Evolutionary conservation across 1,140 invertebrate species (phyloP).

Genomic region (Saxidomus purpurata): DNA sequence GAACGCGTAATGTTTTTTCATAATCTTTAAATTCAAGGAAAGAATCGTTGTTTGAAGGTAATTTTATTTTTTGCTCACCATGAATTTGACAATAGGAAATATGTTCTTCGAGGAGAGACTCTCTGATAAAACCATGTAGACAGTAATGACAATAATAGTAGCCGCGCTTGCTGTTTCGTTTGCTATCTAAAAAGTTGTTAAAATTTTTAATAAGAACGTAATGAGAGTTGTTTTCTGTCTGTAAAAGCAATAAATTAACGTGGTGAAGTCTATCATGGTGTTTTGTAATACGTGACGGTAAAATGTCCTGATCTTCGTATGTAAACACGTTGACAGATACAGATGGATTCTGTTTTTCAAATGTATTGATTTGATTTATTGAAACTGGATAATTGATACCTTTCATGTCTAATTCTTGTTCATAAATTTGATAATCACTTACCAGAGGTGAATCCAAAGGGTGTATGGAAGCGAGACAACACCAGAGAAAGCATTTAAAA

Average conservation of each 20-base stretch:
- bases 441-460: conserved; percentile 40
- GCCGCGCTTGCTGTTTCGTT: neutral
- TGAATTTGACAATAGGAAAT: conserved; percentile 53
- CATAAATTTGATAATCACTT: conserved; percentile 51
- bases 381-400: conserved; percentile 40
- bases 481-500: conserved; percentile 65
- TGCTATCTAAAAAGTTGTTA: neutral
- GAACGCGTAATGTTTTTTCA: conserved; percentile 53
- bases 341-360: conserved; percentile 57
- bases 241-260: conserved; percentile 53
- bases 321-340: conserved; percentile 54
- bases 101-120: conserved; percentile 31
- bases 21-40: conserved; percentile 59
- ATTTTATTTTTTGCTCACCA: conserved; percentile 49
- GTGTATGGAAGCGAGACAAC: conserved; percentile 61
- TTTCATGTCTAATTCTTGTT: conserved; percentile 60
- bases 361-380: conserved; percentile 44
- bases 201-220: conserved; percentile 50
- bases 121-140: conserved; percentile 45
- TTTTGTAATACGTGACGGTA: conserved; percentile 48
- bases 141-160: conserved; percentile 34
- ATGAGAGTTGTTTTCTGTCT: conserved; percentile 44
- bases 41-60: conserved; percentile 26
- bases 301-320: conserved; percentile 27
- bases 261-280: neutral